Conservation (phyloP, 1,140 invertebrate genomes). For the Drosophila oshimai region DNA sequence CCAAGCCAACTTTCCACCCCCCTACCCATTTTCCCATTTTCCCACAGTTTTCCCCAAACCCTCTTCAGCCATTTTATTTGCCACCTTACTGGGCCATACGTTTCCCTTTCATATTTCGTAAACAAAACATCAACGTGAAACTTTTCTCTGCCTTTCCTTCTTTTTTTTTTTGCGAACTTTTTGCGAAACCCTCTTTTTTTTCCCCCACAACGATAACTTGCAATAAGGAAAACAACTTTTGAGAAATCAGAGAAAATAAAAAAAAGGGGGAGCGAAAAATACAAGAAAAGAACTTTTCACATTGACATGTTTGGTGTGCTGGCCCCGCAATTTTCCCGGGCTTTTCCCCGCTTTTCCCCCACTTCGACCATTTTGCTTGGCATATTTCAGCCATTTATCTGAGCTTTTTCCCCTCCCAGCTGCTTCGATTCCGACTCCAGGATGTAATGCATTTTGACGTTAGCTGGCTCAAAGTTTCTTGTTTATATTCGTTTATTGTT, state of each 20-base stretch:
- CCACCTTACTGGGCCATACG: conserved; percentile 47
- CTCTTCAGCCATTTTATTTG: conserved; percentile 47
- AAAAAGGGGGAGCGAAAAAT: conserved; percentile 28
- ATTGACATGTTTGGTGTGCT: conserved; percentile 67
- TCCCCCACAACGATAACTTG: conserved; percentile 30
- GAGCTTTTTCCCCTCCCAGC: not conserved
- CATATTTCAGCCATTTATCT: conserved; percentile 74
- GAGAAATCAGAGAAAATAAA: conserved; percentile 41
- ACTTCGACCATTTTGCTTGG: conserved; percentile 67
- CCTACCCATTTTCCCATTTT: not conserved
- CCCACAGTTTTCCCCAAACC: not conserved
- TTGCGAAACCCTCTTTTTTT: not conserved
- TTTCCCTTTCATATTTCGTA: conserved; percentile 71
- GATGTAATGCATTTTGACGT: conserved; percentile 72
- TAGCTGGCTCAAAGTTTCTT: conserved; percentile 66
- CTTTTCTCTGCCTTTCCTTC: conserved; percentile 19
- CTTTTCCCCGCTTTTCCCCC: not conserved
- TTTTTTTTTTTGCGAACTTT: not conserved
- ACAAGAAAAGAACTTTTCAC: conserved; percentile 65
- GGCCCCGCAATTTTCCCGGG: conserved; percentile 14
- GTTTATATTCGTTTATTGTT: conserved; percentile 79
- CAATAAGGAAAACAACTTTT: conserved; percentile 42
- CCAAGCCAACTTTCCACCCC: not conserved
- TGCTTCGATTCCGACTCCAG: conserved; percentile 23
- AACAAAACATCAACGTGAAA: conserved; percentile 71